A percentile compares a stretch with the other conserved stretches of the same genome.
These are phyloP conservation scores for Acrossocheilus fasciatus DNA, from an alignment of 2,797 vertebrate genomes.

Conservation along the genomic window DNA sequence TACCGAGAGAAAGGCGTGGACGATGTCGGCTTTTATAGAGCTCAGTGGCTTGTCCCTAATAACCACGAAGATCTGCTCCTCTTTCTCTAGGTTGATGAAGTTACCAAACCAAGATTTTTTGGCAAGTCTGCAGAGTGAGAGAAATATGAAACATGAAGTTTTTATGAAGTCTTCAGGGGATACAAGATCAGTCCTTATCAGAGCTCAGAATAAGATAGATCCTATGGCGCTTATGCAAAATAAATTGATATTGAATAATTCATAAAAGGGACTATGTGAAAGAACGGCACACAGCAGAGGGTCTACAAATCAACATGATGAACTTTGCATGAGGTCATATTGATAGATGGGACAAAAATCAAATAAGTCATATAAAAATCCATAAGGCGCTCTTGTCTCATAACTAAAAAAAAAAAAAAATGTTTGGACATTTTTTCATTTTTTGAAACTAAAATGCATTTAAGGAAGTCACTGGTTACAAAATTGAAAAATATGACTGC, in stretches of 20 bases:
- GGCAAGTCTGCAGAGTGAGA: slow-evolving; percentile 85
- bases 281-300: slow-evolving; percentile 9
- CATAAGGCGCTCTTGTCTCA: not conserved
- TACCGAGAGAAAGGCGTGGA: slow-evolving; percentile 98
- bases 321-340: slow-evolving; percentile 9
- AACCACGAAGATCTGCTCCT: slow-evolving; percentile 98
- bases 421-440: too few relatives aligned
- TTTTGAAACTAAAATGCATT: not conserved
- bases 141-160: not conserved
- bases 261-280: slow-evolving; percentile 7
- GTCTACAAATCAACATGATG: not conserved
- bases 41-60: slow-evolving; percentile 98
- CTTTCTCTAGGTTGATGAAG: slow-evolving; percentile 98
- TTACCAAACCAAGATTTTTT: slow-evolving; percentile 99
- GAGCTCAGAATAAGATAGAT: not conserved
- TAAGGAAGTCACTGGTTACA: not conserved
- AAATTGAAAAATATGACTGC: not conserved
- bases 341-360: not conserved
- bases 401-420: not conserved
- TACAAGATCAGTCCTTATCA: slow-evolving; percentile 6
- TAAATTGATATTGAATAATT: slow-evolving; percentile 36
- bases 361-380: not conserved
- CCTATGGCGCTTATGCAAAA: slow-evolving; percentile 15
- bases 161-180: slow-evolving; percentile 5
- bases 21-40: slow-evolving; percentile 98